Base-by-base conservation (phyloP, 2,113 vertebrate species). In the Zingel zingel region DNA sequence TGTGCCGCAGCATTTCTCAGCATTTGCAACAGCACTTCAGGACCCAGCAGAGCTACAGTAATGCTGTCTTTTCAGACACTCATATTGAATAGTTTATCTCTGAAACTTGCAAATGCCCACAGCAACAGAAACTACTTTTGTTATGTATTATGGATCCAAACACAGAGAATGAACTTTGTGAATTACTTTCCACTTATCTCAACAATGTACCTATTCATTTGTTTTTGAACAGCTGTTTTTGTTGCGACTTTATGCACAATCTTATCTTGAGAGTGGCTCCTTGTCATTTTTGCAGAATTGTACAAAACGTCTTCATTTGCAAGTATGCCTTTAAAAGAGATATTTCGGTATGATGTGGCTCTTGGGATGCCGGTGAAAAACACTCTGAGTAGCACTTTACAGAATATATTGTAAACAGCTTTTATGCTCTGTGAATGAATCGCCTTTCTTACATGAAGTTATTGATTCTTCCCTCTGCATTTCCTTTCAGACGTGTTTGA, bases 1-100 rank as follows among this genome's bases (percentile, higher is more conserved):
- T 23, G 43, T 78, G 82, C 73, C 30, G 68, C 43, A 73, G 63
- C 21, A 51, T 64, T 75, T 71, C 73, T 58, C 56, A 77, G 56
- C 18, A 54, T 64, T 81, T 70, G 4, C 62, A 81, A 39, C 67
- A 66, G 3, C 1, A 15, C 62, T 58, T 23, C 6, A 11, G n/a
- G 64, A 15, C 51, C 16, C 74, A 25, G 51, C 23, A 56, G 16
- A 73, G 30, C 11, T 51, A 48, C 9, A 43, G 39, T 43, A 11
- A 48, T 6, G n/a, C 10, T 36, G 58, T 43, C 48, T 63, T 9
- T 48, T 88, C 5, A 74, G 33, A 72, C 19, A 36, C 36, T 47
- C 19, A 19, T 23, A 59, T 25, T 45, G 25, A 74, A 47, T 50
- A 64, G 61, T 19, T 61, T 59, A 43, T 66, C 18, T 47, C 18